Evolutionary conservation across 2,113 vertebrate species (phyloP).

Genomic region (Cyanocitta stelleri): DNA sequence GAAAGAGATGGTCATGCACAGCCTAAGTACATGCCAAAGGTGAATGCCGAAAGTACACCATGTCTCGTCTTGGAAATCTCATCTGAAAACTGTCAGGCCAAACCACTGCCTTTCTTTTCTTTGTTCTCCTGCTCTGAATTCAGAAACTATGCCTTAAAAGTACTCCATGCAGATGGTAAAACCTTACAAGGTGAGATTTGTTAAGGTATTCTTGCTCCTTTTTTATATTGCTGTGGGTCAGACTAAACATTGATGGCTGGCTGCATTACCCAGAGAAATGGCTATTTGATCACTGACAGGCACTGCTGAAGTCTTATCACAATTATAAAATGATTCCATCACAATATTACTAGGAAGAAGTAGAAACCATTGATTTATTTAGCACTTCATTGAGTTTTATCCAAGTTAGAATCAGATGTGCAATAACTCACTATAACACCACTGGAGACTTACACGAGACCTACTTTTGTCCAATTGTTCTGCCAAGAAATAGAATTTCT

Average conservation of each 20-base stretch:
- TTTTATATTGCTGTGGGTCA: background rate
- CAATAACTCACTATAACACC: background rate
- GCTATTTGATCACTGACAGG: conserved; percentile 5
- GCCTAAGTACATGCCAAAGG: background rate
- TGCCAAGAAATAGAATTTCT: conserved; percentile 19
- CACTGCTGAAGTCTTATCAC: background rate
- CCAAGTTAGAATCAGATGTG: conserved; percentile 24
- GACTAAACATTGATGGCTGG: background rate
- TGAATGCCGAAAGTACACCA: background rate
- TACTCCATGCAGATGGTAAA: background rate
- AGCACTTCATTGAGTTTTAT: conserved; percentile 21
- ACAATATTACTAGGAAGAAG: conserved; percentile 7
- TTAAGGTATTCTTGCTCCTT: background rate
- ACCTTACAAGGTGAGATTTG: background rate
- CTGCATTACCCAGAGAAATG: background rate
- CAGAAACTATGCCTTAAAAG: background rate
- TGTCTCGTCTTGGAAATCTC: background rate
- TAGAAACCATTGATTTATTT: conserved; percentile 39
- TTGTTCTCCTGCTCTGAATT: background rate
- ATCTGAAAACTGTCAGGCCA: background rate
- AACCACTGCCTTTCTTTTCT: background rate
- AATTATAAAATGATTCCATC: conserved; percentile 29
- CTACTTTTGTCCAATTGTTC: conserved; percentile 30
- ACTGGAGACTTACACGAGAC: background rate
- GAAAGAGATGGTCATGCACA: background rate